A percentile compares a stretch with the other conserved stretches of the same genome.
phyloP scores from a whole-genome alignment of 2,888 invertebrate species.

The Timandra comae region DNA sequence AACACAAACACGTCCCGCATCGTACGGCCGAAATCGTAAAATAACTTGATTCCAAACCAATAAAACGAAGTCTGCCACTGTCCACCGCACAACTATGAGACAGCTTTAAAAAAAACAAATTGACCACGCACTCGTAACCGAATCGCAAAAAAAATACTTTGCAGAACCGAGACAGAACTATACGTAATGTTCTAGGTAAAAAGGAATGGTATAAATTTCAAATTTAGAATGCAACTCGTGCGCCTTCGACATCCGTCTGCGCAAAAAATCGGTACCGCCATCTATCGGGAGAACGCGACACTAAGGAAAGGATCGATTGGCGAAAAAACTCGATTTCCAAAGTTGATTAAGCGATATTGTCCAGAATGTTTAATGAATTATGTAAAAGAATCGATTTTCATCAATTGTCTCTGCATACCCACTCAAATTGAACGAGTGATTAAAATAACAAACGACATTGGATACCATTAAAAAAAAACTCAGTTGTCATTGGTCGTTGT shows the following conservation, averaged over 20 bases:
- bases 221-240: conserved; percentile 76
- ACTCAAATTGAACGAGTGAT: not conserved
- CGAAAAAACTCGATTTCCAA: conserved; percentile 14
- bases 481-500: no score
- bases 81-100: conserved; percentile 50
- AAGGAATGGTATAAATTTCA: conserved; percentile 50
- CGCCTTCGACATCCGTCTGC: conserved; percentile 66
- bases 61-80: conserved; percentile 48
- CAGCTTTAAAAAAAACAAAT: conserved; percentile 64
- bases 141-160: conserved; percentile 71
- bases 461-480: no score
- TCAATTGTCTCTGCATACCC: not conserved
- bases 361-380: conserved; percentile 18
- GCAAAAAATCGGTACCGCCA: conserved; percentile 61
- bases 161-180: conserved; percentile 49
- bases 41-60: conserved; percentile 26
- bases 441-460: no score
- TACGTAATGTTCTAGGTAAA: conserved; percentile 39
- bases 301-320: conserved; percentile 30
- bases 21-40: conserved; percentile 22
- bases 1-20: conserved; percentile 4
- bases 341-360: conserved; percentile 22
- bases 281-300: conserved; percentile 55
- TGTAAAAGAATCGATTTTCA: conserved; percentile 11
- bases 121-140: conserved; percentile 70